phyloP scores from a whole-genome alignment of 2,113 vertebrate genomes.

The Scolopax mira region DNA sequence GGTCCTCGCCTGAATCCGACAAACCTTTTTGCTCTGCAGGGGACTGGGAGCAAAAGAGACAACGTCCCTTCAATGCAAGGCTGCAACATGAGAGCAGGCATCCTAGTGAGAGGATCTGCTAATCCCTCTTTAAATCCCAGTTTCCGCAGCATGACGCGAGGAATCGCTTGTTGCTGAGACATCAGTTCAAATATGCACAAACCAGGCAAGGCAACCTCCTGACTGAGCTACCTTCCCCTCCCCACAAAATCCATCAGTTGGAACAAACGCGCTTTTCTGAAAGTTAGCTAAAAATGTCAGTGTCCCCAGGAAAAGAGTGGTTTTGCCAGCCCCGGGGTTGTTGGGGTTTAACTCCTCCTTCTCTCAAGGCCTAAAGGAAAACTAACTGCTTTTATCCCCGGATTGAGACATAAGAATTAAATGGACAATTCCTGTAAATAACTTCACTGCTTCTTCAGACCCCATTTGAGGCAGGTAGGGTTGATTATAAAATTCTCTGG shows the following conservation, averaged over 20 bases:
- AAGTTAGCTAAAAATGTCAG: neutral
- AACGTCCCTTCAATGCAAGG: conserved; percentile 74
- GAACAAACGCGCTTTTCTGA: neutral
- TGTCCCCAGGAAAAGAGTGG: neutral
- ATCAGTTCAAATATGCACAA: neutral
- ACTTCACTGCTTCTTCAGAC: neutral
- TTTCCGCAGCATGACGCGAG: neutral
- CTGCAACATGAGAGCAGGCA: neutral
- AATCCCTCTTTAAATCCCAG: neutral
- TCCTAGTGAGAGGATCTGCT: neutral
- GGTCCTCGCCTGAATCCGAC: conserved; percentile 74
- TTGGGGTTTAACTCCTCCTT: neutral
- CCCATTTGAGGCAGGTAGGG: neutral
- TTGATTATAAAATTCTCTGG: neutral
- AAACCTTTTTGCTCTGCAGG: conserved; percentile 77
- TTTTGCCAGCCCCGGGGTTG: neutral
- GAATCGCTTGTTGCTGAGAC: neutral
- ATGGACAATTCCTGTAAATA: neutral
- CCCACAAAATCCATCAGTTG: neutral
- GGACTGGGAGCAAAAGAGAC: conserved; percentile 80
- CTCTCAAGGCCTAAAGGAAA: neutral
- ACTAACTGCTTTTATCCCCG: neutral
- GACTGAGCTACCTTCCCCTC: neutral
- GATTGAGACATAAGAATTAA: neutral
- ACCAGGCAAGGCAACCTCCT: neutral